Percentiles rank a stretch among this genome's conserved stretches.
Evolutionary conservation across 2,797 vertebrate genomes (phyloP).

Genomic region (Scolopax bukidnonensis): DNA sequence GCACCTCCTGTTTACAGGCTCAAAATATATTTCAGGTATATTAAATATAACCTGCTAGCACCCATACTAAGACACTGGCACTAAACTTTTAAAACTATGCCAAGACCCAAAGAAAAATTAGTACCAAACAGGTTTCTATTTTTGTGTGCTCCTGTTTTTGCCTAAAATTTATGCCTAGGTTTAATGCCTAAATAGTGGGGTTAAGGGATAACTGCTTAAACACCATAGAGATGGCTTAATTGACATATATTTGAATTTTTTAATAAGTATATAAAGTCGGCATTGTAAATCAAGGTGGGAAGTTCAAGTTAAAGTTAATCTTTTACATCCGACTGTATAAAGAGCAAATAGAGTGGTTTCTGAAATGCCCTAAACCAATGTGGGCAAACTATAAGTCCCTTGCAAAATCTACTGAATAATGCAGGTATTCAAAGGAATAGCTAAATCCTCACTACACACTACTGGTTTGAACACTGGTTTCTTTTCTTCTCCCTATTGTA

Average conservation of each 20-base stretch:
- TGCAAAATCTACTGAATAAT: neutral
- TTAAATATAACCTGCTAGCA: neutral
- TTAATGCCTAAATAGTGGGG: neutral
- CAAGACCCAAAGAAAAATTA: neutral
- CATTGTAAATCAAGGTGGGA: neutral
- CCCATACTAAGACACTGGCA: neutral
- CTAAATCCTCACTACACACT: neutral
- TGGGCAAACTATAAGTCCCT: neutral
- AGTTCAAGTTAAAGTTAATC: neutral
- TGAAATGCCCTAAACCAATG: neutral
- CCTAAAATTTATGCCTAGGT: neutral
- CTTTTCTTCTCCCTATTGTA: neutral
- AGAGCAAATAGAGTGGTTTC: neutral
- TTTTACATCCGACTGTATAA: neutral
- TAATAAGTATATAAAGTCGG: neutral
- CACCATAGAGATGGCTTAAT: neutral
- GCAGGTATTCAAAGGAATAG: neutral
- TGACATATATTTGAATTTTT: neutral
- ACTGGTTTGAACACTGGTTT: neutral
- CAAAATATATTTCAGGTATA: neutral
- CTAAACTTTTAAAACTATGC: neutral
- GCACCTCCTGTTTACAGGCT: neutral
- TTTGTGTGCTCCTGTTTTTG: neutral
- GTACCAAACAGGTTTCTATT: neutral
- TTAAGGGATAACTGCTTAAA: neutral